These are phyloP conservation scores for Dryocosmus kuriphilus DNA, from an alignment of 2,888 invertebrate species.

Conservation along the genomic window DNA sequence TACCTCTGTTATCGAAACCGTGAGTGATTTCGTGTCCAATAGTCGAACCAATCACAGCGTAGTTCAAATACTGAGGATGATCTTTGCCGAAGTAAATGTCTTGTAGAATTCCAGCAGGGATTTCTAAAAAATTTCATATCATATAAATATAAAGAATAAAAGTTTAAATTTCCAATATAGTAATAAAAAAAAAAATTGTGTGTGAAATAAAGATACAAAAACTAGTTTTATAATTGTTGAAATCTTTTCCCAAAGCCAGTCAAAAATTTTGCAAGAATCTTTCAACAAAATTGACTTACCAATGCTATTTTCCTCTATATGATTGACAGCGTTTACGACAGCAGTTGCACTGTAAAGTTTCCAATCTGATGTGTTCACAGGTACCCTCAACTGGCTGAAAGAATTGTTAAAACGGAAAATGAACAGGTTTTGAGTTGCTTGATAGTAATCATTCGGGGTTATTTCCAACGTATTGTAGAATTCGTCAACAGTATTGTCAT, in stretches of 20 bases:
- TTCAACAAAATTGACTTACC: constrained; percentile 78
- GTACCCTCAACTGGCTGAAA: constrained; percentile 78
- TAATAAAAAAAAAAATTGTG: not conserved
- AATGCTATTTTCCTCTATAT: constrained; percentile 79
- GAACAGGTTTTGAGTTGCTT: constrained; percentile 78
- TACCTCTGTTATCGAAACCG: constrained; percentile 92
- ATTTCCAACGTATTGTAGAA: constrained; percentile 83
- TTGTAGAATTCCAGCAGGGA: constrained; percentile 95
- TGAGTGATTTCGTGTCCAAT: constrained; percentile 96
- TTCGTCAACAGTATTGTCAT: constrained; percentile 87
- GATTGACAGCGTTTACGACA: constrained; percentile 80
- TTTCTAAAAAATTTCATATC: constrained; percentile 82
- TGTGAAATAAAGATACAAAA: too few species aligned
- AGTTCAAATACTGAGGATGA: constrained; percentile 94
- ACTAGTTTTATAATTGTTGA: too few species aligned
- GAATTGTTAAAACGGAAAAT: constrained; percentile 78
- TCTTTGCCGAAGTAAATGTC: constrained; percentile 93
- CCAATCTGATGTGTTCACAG: constrained; percentile 80
- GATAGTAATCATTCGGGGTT: constrained; percentile 75
- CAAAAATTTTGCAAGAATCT: too few species aligned
- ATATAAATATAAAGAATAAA: too few species aligned
- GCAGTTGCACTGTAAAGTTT: constrained; percentile 78
- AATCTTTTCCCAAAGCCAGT: too few species aligned
- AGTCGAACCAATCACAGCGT: constrained; percentile 92
- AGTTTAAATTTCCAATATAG: not conserved